phyloP scores from a whole-genome alignment of 2,888 invertebrate species.

The Epirrita christyi region DNA sequence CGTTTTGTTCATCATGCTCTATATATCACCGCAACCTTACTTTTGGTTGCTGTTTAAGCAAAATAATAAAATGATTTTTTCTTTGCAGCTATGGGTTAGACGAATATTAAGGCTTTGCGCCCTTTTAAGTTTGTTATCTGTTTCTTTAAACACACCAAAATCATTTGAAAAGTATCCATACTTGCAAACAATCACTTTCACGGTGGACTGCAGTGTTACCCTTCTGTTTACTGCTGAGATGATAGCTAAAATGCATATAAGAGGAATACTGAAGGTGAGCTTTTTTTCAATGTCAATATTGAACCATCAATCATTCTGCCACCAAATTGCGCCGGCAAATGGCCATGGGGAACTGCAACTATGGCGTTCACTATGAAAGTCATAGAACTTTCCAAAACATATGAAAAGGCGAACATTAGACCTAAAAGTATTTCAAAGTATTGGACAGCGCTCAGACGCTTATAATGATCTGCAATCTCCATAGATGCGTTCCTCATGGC shows the following conservation, averaged over 20 bases:
- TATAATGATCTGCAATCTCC: too few species aligned
- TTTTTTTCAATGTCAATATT: slow-evolving; percentile 5
- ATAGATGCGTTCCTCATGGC: too few species aligned
- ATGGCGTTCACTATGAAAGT: too few species aligned
- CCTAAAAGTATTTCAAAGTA: too few species aligned
- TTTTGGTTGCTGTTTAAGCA: too few species aligned
- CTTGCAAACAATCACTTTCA: slow-evolving; percentile 95
- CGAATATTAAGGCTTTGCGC: slow-evolving; percentile 95
- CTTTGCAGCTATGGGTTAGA: slow-evolving; percentile 93
- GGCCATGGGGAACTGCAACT: too few species aligned
- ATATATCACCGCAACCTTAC: background rate
- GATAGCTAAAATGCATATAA: slow-evolving; percentile 99
- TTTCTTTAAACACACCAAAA: slow-evolving; percentile 98
- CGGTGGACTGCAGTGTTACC: slow-evolving; percentile 94
- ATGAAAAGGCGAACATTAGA: too few species aligned
- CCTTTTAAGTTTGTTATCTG: slow-evolving; percentile 96
- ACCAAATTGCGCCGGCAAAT: too few species aligned
- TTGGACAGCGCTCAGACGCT: too few species aligned
- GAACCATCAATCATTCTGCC: background rate
- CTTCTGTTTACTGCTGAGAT: slow-evolving; percentile 98
- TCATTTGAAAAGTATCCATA: slow-evolving; percentile 96
- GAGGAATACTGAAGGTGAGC: slow-evolving; percentile 93
- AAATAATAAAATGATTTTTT: background rate
- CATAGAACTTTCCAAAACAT: too few species aligned
- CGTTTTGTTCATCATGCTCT: background rate